Conservation (phyloP, 1,140 invertebrate species). For the Eupristina koningsbergeri region DNA sequence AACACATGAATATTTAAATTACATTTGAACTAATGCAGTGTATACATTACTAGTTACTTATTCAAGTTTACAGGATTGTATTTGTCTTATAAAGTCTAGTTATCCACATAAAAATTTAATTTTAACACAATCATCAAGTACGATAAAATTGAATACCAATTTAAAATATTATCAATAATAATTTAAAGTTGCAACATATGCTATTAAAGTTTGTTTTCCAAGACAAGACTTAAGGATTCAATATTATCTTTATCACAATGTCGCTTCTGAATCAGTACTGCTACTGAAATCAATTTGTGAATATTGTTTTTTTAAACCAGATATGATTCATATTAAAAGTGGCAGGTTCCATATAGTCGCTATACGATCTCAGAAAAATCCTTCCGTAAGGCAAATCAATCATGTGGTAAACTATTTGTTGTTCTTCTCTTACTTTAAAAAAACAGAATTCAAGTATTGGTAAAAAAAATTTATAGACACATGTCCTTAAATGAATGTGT, state of each 20-base stretch:
- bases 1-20: background rate
- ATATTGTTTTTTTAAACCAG: background rate
- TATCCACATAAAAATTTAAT: too few species aligned
- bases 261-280: background rate
- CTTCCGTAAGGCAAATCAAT: too few species aligned
- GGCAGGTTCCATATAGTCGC: background rate
- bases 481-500: too few species aligned
- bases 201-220: background rate
- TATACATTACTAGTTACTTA: background rate
- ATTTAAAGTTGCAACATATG: background rate
- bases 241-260: background rate
- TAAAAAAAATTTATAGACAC: too few species aligned
- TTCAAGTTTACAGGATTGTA: too few species aligned
- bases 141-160: background rate
- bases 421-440: too few species aligned
- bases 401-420: too few species aligned
- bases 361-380: too few species aligned
- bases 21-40: background rate
- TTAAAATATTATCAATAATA: background rate
- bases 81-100: too few species aligned
- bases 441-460: too few species aligned
- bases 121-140: too few species aligned
- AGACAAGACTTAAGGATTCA: background rate
- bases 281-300: slow-evolving; percentile 12
- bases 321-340: slow-evolving; percentile 19